Base-by-base conservation (phyloP, 2,888 invertebrate genomes). In the Lamproptera curius region DNA sequence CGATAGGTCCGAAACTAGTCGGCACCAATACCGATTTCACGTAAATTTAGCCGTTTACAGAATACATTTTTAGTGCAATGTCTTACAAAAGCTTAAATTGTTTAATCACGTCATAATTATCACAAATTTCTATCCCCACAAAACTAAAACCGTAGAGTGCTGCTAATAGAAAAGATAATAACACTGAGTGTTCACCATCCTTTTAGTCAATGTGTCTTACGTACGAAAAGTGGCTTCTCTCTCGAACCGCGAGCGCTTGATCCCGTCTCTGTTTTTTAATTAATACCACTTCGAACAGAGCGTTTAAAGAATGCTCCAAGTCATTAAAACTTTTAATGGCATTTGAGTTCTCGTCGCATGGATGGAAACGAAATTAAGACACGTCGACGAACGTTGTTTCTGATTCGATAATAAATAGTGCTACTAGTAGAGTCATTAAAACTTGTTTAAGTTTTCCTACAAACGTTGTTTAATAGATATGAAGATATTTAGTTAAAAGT, bases 251-350 rank as follows among this genome's bases (percentile, higher is more conserved):
- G 65, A 68, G 63, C 61, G 65, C 68, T 68, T 75, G 82, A 83
- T 82, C 76, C 75, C 54, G 62, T 68, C 75, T 76, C 74, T 75
- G 78, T 76, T 85, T 76, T 85, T 86, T 85, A 86, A 86, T 86
- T 85, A 86, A 86, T 85, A 86, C 85, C 74, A 78, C 81, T 84
- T 84, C 77, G 82, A 84, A 82, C 81, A 76, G 72, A 72, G 72
- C 67, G 67, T 75, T 69, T 68, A 80, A 84, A 86, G 85, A 84
- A 86, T 85, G 79, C 85, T 79, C 67, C 76, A 81, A 82, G 82
- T 82, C 84, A 84, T 86, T 86, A 84, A 84, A 86, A 86, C 65
- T 86, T 86, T 85, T 85, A 86, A 86, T 86, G 83, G 85, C 82
- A 70, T 84, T 81, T 80, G 82, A 81, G 76, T 81, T 74, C 53